phyloP scores from a whole-genome alignment of 2,888 invertebrate genomes.

The Sarcophaga subvicina region DNA sequence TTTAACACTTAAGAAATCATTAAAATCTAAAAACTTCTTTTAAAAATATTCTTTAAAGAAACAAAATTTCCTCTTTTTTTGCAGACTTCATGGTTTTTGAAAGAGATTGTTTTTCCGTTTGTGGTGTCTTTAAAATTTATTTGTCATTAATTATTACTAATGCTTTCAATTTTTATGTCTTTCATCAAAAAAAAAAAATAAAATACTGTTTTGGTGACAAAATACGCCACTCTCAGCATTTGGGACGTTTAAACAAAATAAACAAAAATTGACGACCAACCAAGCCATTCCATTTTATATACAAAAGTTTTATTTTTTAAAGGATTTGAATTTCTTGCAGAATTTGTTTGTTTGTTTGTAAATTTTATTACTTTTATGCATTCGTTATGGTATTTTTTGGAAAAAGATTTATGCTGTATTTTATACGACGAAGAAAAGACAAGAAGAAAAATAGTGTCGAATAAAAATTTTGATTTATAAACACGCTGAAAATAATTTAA shows the following conservation, averaged over 20 bases:
- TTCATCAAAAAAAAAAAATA: no score
- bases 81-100: neutral
- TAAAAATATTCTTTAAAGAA: neutral
- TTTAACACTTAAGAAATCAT: neutral
- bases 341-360: neutral
- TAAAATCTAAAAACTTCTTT: neutral
- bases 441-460: slow-evolving; percentile 5
- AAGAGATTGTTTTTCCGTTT: neutral
- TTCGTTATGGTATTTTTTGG: slow-evolving; percentile 42
- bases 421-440: neutral
- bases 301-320: no score
- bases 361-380: slow-evolving; percentile 23
- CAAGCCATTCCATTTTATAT: neutral
- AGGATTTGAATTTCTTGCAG: neutral
- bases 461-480: slow-evolving; percentile 50
- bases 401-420: slow-evolving; percentile 41
- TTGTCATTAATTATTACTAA: neutral
- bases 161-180: no score
- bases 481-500: slow-evolving; percentile 15
- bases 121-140: neutral
- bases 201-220: neutral
- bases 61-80: neutral
- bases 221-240: neutral
- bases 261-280: neutral
- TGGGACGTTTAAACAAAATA: neutral